phyloP scores from a whole-genome alignment of 2,888 invertebrate species.

The Pristionchus arcanus region DNA sequence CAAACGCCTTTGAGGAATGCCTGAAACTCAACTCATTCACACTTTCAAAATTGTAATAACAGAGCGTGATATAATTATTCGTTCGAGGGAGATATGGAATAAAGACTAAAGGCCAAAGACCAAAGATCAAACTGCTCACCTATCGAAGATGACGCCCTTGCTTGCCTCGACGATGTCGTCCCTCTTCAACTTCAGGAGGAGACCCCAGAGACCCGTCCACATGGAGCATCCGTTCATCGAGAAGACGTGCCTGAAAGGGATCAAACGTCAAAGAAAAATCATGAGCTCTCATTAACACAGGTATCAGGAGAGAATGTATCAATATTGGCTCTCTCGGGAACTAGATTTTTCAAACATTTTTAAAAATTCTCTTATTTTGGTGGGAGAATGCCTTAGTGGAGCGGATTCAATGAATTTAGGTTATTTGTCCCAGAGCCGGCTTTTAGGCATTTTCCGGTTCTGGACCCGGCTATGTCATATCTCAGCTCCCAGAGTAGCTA shows the following conservation, averaged over 20 bases:
- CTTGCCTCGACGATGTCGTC: conserved; percentile 39
- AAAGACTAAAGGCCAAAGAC: conserved; percentile 10
- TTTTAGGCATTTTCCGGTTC: too few relatives aligned
- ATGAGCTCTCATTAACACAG: background rate
- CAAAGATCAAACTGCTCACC: conserved; percentile 61
- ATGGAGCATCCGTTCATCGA: conserved; percentile 74
- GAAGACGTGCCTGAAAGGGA: conserved; percentile 58
- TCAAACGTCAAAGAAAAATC: background rate
- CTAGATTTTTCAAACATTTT: too few relatives aligned
- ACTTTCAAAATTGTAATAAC: background rate
- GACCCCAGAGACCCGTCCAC: conserved; percentile 74
- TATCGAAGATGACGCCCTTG: conserved; percentile 75
- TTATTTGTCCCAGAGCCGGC: too few relatives aligned
- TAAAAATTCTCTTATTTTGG: too few relatives aligned
- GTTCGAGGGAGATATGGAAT: background rate
- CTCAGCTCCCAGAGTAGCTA: too few relatives aligned
- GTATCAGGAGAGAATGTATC: too few relatives aligned
- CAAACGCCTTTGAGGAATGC: background rate
- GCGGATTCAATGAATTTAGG: too few relatives aligned
- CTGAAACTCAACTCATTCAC: background rate
- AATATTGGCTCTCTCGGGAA: too few relatives aligned
- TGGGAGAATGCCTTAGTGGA: too few relatives aligned
- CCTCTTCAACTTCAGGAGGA: conserved; percentile 63
- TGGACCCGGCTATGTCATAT: too few relatives aligned
- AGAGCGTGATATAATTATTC: background rate